phyloP scores from a whole-genome alignment of 2,888 invertebrate genomes.

The Hipparchia sbordonii region DNA sequence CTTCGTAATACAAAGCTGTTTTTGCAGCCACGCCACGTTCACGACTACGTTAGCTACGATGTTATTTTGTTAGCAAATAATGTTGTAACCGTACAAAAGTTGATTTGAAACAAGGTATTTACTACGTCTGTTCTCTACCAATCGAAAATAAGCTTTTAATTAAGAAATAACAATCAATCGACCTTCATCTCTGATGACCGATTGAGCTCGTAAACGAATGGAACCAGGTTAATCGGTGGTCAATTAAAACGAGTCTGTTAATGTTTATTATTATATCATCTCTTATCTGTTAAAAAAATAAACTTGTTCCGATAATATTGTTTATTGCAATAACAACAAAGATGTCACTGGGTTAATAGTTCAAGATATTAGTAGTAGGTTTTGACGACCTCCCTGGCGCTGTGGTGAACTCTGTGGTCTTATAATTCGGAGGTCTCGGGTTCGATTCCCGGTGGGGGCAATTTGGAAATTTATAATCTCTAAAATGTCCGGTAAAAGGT shows the following conservation, averaged over 20 bases:
- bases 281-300: constrained; percentile 11
- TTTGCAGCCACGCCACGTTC: too few species aligned
- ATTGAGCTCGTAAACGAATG: constrained; percentile 8
- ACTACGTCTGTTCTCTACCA: neutral
- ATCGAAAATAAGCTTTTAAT: neutral
- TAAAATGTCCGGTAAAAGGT: too few species aligned
- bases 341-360: constrained; percentile 11
- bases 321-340: neutral
- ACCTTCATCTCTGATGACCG: constrained; percentile 1
- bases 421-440: neutral
- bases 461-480: too few species aligned
- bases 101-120: neutral
- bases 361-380: neutral
- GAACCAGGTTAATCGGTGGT: constrained; percentile 15
- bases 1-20: too few species aligned
- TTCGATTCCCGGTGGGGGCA: neutral
- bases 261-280: constrained; percentile 15
- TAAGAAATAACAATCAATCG: neutral
- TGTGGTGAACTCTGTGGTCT: neutral
- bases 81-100: too few species aligned
- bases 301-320: constrained; percentile 7
- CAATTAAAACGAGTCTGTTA: constrained; percentile 9
- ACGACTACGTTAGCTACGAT: too few species aligned
- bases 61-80: too few species aligned
- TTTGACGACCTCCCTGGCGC: too few species aligned